Evolutionary conservation across 2,888 invertebrate genomes (phyloP), one percentile per base, ranked within the genome.

Genomic region (Pseudococcus longispinus): DNA sequence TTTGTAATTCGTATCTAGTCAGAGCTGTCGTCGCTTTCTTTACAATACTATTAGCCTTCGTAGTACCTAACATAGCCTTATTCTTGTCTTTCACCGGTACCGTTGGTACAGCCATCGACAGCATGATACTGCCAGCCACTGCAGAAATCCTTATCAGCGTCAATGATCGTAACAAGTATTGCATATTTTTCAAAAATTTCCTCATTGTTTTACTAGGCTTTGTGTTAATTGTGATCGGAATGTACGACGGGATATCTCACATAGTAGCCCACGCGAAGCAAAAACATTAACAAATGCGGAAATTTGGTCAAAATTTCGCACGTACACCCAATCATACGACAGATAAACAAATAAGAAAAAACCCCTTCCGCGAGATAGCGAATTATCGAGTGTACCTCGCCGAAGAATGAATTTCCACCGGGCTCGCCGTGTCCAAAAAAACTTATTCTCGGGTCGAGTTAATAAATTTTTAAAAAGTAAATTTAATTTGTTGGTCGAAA

Each of bases 61-160:
- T 51, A 5, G 80, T 86, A 20, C 86, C 86, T 2, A 86, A 86
- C 77, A 70, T 86, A 32, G 80, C 77, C 1, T 51, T 86, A 51
- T 86, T 86, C 37, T 51, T 86, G 37, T 77, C 86, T 8, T 51
- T 86, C 46, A 86, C 86, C 29, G 86, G 86, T 4, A 86, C 86
- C 55, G 86, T 86, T 0, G 86, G 86, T 3, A 86, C 86, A 1
- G 74, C 86, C 37, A 86, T 86, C 32, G 86, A 86, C n/a, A 86
- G 86, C 15, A 46, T 86, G 51, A 86, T 86, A n/a, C 13, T 86
- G n/a, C 86, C 86, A 8, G 86, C 86, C 46, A 18, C 77, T 9
- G 51, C 86, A 1, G 77, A 86, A 29, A 86, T 77, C 13, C 51
- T 86, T 15, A 80, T 80, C 29, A 42, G 29, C 37, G 9, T 80